Evolutionary conservation across 2,113 vertebrate genomes (phyloP), one percentile per base, ranked within the genome.

Genomic region (Ginglymostoma cirratum): DNA sequence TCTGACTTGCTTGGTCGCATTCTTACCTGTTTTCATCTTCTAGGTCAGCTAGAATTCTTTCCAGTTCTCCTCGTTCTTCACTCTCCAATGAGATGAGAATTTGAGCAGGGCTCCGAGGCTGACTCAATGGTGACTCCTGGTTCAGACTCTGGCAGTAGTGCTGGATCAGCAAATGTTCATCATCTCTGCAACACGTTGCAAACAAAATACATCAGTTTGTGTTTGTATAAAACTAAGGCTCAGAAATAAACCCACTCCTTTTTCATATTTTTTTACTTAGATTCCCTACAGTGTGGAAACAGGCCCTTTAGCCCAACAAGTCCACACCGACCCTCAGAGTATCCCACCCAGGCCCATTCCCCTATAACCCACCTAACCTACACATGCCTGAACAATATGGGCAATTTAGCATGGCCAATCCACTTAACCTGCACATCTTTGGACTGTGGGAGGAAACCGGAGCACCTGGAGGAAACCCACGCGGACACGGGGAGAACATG

Each of bases 131-230:
- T 96, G 99, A 99, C 97, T 99, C 98, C 98, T 99, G 99, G 98
- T 99, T 99, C 98, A 99, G 98, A 97, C 99, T 99, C 98, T 99
- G 99, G 98, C 99, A 99, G 99, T 99, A 99, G 98, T 99, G 99
- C 98, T 99, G 99, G 98, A 99, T 99, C 98, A 99, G 98, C 98
- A 99, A 98, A 98, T 99, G 99, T 96, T 99, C 99, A 97, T 99
- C 99, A 97, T 99, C 99, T 27, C 99, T 99, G 98, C 96, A 97
- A 98, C 5, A 45, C 5, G 70, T 65, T 23, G 55, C 87, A 96
- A 69, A 76, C 23, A 95, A 95, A 95, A 72, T n/a, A 52, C 30
- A 7, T 95, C 45, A 76, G 12, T 0, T 14, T 19, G 14, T 34
- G 72, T 72, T 30, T 10, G 48, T 42, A 0, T 14, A 52, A 55